Evolutionary conservation across 2,888 invertebrate genomes (phyloP).

Genomic region (Melanophora roralis): DNA sequence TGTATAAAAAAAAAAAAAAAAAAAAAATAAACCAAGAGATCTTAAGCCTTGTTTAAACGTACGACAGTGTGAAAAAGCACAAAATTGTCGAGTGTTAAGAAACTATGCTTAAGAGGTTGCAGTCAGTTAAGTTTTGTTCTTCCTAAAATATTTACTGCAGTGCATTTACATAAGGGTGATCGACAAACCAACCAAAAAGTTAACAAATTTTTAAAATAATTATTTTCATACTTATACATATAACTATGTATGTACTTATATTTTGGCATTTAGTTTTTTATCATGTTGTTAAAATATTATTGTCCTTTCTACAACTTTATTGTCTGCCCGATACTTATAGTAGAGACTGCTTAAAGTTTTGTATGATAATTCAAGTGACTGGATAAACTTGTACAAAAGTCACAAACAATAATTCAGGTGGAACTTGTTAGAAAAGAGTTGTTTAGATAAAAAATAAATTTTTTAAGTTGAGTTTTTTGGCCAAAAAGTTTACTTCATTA

Average conservation of each 20-base stretch:
- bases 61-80: slow-evolving; percentile 43
- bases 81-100: slow-evolving; percentile 53
- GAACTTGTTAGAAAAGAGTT: not conserved
- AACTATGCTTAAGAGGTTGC: slow-evolving; percentile 59
- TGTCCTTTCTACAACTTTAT: slow-evolving; percentile 9
- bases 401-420: slow-evolving; percentile 16
- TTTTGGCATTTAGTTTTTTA: not conserved
- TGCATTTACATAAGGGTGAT: too few relatives aligned
- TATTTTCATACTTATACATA: too few relatives aligned
- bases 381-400: slow-evolving; percentile 24
- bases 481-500: not conserved
- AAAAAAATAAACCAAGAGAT: not conserved
- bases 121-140: slow-evolving; percentile 38
- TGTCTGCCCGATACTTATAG: not conserved
- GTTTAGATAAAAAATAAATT: slow-evolving; percentile 28
- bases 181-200: too few relatives aligned
- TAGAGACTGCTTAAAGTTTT: slow-evolving; percentile 13
- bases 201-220: too few relatives aligned
- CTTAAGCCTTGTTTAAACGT: not conserved
- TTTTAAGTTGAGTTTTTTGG: not conserved
- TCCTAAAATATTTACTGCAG: not conserved
- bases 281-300: not conserved
- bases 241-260: not conserved
- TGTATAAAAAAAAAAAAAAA: not conserved
- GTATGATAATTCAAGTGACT: slow-evolving; percentile 40